These are phyloP conservation scores for Coleophora deauratella DNA, from an alignment of 2,888 invertebrate species.

Conservation along the genomic window DNA sequence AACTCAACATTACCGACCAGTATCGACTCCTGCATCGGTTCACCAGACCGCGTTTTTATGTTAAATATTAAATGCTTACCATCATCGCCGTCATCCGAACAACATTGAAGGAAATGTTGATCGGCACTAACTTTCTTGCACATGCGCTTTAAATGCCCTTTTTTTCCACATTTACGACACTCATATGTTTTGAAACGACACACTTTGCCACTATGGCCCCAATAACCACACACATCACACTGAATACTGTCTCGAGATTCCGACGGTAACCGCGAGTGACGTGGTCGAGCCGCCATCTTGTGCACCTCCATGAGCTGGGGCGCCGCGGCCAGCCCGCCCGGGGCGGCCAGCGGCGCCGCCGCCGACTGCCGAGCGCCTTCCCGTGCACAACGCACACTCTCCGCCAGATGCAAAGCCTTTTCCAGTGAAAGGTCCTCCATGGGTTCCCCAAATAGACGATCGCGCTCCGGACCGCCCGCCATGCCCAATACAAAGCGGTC, in stretches of 20 bases:
- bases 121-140: not conserved
- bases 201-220: not conserved
- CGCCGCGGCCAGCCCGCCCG: not conserved
- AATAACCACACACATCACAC: not conserved
- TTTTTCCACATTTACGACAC: not conserved
- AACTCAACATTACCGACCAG: no score
- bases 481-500: constrained; percentile 8
- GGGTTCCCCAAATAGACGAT: constrained; percentile 2
- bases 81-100: no score
- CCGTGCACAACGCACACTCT: constrained; percentile 8
- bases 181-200: not conserved
- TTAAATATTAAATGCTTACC: no score
- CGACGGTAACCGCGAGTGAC: not conserved
- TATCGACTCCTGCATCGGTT: no score
- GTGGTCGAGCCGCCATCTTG: not conserved
- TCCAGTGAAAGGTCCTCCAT: constrained; percentile 5
- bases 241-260: not conserved
- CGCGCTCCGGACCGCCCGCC: constrained; percentile 5
- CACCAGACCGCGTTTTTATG: no score
- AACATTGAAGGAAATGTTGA: no score
- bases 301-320: not conserved
- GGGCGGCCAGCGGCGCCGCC: not conserved
- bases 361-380: not conserved
- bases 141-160: not conserved
- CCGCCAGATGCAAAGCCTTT: constrained; percentile 11